A percentile compares a stretch with the other conserved stretches of the same genome.
phyloP scores from a whole-genome alignment of 37 sponge, comb jelly and placozoan species.

The Halisarca cf. caerulea region DNA sequence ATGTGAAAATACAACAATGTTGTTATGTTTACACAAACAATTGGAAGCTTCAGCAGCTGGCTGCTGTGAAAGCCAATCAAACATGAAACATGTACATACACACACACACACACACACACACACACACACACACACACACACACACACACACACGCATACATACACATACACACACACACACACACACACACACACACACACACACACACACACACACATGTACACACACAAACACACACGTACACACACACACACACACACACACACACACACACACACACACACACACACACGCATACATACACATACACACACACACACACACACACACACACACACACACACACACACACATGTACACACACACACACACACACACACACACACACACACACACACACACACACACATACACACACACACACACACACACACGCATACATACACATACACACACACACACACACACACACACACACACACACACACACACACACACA shows the following conservation, averaged over 20 bases:
- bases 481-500: not conserved
- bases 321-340: not conserved
- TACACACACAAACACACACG: not conserved
- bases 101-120: not conserved
- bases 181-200: not conserved
- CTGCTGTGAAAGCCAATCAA: too few relatives aligned
- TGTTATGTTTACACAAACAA: too few relatives aligned
- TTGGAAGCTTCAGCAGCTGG: too few relatives aligned
- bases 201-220: not conserved
- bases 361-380: not conserved
- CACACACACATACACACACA: slow-evolving; percentile 47
- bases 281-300: not conserved
- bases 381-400: slow-evolving; percentile 41
- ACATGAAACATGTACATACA: not conserved
- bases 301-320: not conserved
- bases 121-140: too few relatives aligned
- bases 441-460: slow-evolving; percentile 2
- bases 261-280: not conserved
- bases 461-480: not conserved
- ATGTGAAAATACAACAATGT: too few relatives aligned
- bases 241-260: not conserved
- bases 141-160: too few relatives aligned
- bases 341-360: not conserved
- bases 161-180: not conserved
- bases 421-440: slow-evolving; percentile 35